These are phyloP conservation scores for Morelia viridis DNA, from an alignment of 2,797 vertebrate genomes.

Conservation along the genomic window DNA sequence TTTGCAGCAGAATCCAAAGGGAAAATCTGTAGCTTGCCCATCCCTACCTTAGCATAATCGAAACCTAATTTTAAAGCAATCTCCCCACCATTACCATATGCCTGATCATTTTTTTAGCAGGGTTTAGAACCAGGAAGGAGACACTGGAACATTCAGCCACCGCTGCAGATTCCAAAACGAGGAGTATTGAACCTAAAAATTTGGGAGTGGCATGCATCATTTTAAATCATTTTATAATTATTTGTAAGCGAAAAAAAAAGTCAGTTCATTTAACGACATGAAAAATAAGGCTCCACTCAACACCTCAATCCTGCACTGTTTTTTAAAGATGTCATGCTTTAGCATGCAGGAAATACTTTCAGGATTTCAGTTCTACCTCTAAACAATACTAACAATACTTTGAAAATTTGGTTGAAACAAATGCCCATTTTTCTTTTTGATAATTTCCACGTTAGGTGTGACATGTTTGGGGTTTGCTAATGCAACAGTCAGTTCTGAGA, in stretches of 20 bases:
- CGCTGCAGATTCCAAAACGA: not conserved
- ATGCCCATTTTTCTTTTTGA: slow-evolving; percentile 47
- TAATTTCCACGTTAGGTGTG: slow-evolving; percentile 34
- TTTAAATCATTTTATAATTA: not conserved
- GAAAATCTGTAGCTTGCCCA: not conserved
- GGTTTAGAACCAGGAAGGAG: not conserved
- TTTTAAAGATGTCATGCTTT: not conserved
- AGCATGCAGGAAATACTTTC: not conserved
- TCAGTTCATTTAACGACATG: not conserved
- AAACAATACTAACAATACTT: slow-evolving; percentile 31
- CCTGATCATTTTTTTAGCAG: not conserved
- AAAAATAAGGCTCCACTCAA: not conserved
- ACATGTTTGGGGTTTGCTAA: slow-evolving; percentile 70
- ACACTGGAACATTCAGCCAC: not conserved
- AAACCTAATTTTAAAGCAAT: not conserved
- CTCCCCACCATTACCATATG: not conserved
- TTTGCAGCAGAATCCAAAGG: not conserved
- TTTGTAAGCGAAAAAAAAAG: not conserved
- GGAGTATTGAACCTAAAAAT: not conserved
- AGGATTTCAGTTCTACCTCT: slow-evolving; percentile 15
- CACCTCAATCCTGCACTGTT: slow-evolving; percentile 16
- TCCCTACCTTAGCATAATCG: not conserved
- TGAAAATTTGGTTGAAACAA: slow-evolving; percentile 43
- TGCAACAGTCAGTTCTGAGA: slow-evolving; percentile 68
- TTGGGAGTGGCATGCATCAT: too few species aligned